These are phyloP conservation scores for Drosophila meridionalis DNA, from an alignment of 2,888 invertebrate genomes.

Conservation along the genomic window DNA sequence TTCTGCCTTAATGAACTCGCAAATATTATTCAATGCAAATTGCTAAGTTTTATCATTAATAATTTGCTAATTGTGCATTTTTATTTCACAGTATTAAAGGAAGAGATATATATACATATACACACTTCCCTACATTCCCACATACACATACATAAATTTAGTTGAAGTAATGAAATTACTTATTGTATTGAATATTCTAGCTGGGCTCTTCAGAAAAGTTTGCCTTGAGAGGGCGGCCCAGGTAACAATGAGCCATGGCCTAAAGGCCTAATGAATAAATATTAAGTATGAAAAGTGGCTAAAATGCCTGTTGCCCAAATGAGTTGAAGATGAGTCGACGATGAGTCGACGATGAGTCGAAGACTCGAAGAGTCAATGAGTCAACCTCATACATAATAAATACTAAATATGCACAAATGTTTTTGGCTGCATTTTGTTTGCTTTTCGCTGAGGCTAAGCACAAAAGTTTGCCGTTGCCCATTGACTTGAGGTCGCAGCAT, in stretches of 20 bases:
- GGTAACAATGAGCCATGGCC: conserved; percentile 20
- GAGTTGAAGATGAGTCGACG: neutral
- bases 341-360: neutral
- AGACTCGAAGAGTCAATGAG: neutral
- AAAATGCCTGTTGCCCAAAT: conserved; percentile 7
- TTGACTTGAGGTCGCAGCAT: neutral
- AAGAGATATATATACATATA: neutral
- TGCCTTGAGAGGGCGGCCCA: conserved; percentile 19
- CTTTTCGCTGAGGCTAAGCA: conserved; percentile 16
- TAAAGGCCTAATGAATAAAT: conserved; percentile 44
- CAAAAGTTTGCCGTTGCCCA: conserved; percentile 25
- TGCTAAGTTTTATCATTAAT: neutral
- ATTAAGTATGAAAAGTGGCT: conserved; percentile 13
- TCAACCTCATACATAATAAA: conserved; percentile 21
- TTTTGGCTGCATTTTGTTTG: conserved; percentile 17
- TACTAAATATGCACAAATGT: conserved; percentile 49
- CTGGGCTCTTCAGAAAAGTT: conserved; percentile 32
- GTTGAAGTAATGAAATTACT: conserved; percentile 39
- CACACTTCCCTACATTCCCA: neutral
- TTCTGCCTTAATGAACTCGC: neutral
- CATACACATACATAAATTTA: neutral
- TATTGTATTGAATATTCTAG: conserved; percentile 30
- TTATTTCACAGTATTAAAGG: neutral
- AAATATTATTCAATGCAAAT: neutral
- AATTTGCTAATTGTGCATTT: conserved; percentile 1